A percentile compares a stretch with the other conserved stretches of the same genome.
Evolutionary conservation across 1,140 invertebrate species (phyloP).

Genomic region (Zaprionus gabonicus): DNA sequence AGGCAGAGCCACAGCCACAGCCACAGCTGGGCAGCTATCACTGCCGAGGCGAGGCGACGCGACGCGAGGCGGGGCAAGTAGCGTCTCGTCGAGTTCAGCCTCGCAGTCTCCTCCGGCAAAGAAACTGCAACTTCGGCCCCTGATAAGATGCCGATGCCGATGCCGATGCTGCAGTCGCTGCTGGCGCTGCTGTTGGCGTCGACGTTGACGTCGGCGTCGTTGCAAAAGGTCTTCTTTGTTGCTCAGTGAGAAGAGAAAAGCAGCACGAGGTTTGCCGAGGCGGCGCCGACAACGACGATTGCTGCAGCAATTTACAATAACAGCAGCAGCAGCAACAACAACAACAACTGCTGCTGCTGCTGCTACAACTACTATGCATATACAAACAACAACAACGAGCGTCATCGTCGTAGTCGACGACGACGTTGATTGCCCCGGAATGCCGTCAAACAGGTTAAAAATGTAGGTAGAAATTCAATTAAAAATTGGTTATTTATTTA

Average conservation of each 20-base stretch:
- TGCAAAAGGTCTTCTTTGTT: constrained; percentile 81
- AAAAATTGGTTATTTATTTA: constrained; percentile 84
- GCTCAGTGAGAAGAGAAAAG: constrained; percentile 61
- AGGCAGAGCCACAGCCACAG: constrained; percentile 23
- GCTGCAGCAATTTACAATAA: constrained; percentile 74
- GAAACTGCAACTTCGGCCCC: constrained; percentile 47
- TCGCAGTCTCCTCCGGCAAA: constrained; percentile 62
- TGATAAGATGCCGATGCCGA: constrained; percentile 60
- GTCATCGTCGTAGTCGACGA: constrained; percentile 47
- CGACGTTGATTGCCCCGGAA: constrained; percentile 83
- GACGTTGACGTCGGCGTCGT: constrained; percentile 6
- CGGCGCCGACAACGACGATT: constrained; percentile 64
- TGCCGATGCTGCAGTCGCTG: constrained; percentile 17
- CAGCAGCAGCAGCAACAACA: constrained; percentile 49
- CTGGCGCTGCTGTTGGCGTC: neutral
- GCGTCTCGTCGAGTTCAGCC: constrained; percentile 57
- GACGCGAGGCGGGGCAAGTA: too few relatives aligned
- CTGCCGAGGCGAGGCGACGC: constrained; percentile 19
- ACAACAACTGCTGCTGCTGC: constrained; percentile 8
- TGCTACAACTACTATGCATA: constrained; percentile 68
- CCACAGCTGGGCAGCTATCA: constrained; percentile 59
- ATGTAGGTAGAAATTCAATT: constrained; percentile 84
- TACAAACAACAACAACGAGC: constrained; percentile 58
- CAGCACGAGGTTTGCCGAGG: constrained; percentile 77
- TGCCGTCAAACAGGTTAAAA: constrained; percentile 84